Percentiles rank a stretch among this genome's conserved stretches.
Conservation (phyloP, 2,113 vertebrate genomes). For the Tupaia chinensis region DNA sequence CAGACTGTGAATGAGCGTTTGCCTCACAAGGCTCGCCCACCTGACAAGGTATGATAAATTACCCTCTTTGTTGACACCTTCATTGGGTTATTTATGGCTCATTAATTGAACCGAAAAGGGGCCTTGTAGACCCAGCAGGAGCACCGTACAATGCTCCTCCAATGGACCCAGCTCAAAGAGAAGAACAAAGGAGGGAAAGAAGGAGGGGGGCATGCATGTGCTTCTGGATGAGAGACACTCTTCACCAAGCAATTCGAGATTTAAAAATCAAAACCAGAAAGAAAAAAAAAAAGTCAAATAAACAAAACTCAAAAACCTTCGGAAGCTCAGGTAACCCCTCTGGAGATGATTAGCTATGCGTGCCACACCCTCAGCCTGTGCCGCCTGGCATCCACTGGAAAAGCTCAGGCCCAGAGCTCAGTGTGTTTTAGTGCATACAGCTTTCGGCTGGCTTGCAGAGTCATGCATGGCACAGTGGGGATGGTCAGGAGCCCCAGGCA, state of each 20-base stretch:
- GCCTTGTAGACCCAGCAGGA: conserved; percentile 94
- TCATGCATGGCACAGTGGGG: background rate
- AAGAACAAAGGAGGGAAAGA: conserved; percentile 77
- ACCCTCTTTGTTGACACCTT: conserved; percentile 97
- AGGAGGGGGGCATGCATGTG: background rate
- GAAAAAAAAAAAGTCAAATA: background rate
- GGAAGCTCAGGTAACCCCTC: background rate
- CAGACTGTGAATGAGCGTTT: conserved; percentile 90
- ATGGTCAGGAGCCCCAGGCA: accelerated
- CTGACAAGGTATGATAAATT: conserved; percentile 98
- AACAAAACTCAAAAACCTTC: background rate
- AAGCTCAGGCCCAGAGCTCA: too few species aligned
- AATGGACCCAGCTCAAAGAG: conserved; percentile 76
- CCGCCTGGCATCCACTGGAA: background rate
- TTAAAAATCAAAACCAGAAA: background rate
- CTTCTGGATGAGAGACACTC: conserved; percentile 46
- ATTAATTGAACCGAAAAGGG: conserved; percentile 98
- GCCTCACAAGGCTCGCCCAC: conserved; percentile 88
- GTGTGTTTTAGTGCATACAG: accelerated
- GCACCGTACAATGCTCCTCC: conserved; percentile 82
- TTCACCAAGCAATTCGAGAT: conserved; percentile 53
- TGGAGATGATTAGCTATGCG: background rate
- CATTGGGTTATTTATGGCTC: conserved; percentile 99
- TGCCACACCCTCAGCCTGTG: background rate
- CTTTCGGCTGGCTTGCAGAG: background rate